Evolutionary conservation across 2,888 invertebrate genomes (phyloP).

Genomic region (Drosophila prostipennis): DNA sequence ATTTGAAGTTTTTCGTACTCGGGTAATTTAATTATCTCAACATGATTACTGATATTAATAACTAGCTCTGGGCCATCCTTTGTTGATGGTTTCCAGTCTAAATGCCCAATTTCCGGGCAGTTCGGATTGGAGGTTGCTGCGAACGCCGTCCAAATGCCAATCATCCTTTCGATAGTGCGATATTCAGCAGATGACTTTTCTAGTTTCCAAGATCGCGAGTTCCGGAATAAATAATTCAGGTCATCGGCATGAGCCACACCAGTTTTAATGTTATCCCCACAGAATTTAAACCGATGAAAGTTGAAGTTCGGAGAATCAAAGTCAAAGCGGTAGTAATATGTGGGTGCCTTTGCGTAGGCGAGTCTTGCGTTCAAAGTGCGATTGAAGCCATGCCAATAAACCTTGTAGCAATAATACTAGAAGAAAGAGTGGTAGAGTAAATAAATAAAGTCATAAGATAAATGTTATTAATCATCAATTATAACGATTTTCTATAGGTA

Average conservation of each 20-base stretch:
- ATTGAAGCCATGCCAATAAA: conserved; percentile 79
- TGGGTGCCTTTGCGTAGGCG: conserved; percentile 63
- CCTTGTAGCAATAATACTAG: conserved; percentile 75
- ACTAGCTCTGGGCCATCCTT: conserved; percentile 57
- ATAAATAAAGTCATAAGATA: no score
- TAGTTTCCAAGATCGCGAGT: conserved; percentile 55
- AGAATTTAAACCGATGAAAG: conserved; percentile 69
- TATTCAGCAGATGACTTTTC: conserved; percentile 66
- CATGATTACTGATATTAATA: conserved; percentile 72
- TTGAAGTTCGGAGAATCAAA: conserved; percentile 80
- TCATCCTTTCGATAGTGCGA: conserved; percentile 73
- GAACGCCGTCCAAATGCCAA: conserved; percentile 78
- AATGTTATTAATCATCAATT: no score
- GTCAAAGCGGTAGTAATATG: conserved; percentile 80
- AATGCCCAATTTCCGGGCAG: conserved; percentile 57
- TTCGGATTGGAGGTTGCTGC: conserved; percentile 77
- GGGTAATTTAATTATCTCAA: conserved; percentile 71
- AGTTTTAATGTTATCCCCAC: conserved; percentile 62
- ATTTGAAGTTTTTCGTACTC: conserved; percentile 68
- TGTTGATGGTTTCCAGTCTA: conserved; percentile 61
- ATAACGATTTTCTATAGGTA: no score
- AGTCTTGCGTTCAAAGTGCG: conserved; percentile 72
- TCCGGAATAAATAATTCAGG: conserved; percentile 76
- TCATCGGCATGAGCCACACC: conserved; percentile 82
- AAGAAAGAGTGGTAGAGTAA: neutral